Evolutionary conservation across 2,113 vertebrate species (phyloP), one percentile per base, ranked within the genome.

Genomic region (Corythaeola cristata): DNA sequence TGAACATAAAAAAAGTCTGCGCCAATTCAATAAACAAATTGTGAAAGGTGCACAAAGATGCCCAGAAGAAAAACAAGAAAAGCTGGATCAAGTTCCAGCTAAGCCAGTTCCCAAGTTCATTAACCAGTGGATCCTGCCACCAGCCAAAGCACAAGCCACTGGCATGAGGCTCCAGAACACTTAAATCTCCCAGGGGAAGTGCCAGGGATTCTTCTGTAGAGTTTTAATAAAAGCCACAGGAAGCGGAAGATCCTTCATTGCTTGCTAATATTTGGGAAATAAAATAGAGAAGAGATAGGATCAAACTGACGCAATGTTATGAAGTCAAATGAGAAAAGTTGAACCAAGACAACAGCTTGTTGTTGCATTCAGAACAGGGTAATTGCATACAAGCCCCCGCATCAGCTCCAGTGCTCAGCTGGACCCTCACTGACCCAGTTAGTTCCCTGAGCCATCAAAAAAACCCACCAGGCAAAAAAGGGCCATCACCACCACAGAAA

Each of bases 181-280:
- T 88, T 82, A n/a, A 64, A 5, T 80, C 75, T 95, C 71, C 78
- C 82, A 95, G 35, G 91, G 96, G 96, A 97, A 97, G 96, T 97
- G 95, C 96, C 96, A 96, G 67, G 79, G 93, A 97, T 97, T 96
- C 96, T 73, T 96, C 85, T 37, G 55, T 78, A 50, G 71, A 74
- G 82, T 35, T 94, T 93, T 85, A 96, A 44, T 91, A 88, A 69
- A 83, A 83, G 63, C 75, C 78, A 93, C 90, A 94, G 96, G 96
- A 97, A 97, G 88, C 0, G 4, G 89, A 79, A 76, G 63, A 90
- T 91, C 93, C 87, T 89, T 88, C 85, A 85, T 4, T 76, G 59
- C 67, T 86, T 93, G 71, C 63, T 95, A 94, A 80, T 91, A 83
- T 50, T 85, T 1, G 0, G 67, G 20, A 63, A 88, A 86, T 67